These are phyloP conservation scores for Pterostichus niger DNA, from an alignment of 2,888 invertebrate genomes.

Conservation along the genomic window DNA sequence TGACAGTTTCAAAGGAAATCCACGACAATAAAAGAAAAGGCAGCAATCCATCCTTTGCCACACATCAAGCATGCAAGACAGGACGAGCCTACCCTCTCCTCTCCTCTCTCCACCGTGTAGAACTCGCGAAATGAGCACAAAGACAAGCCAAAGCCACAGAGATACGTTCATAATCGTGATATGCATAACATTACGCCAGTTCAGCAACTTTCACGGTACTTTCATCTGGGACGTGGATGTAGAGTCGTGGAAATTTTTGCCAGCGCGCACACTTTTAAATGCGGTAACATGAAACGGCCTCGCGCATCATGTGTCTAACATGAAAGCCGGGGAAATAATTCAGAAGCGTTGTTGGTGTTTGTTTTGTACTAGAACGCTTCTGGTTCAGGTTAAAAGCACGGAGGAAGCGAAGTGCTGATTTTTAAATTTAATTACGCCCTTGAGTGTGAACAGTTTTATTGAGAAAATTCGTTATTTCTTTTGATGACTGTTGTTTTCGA, in stretches of 20 bases:
- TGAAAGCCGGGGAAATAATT: slow-evolving; percentile 37
- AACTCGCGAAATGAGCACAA: slow-evolving; percentile 36
- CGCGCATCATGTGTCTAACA: slow-evolving; percentile 33
- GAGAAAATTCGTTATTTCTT: too few relatives aligned
- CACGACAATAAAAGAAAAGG: neutral
- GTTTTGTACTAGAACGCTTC: slow-evolving; percentile 15
- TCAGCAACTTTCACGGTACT: slow-evolving; percentile 53
- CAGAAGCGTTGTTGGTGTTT: slow-evolving; percentile 22
- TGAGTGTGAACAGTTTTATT: too few relatives aligned
- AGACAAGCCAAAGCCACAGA: slow-evolving; percentile 36
- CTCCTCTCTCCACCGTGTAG: neutral
- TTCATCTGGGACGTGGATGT: slow-evolving; percentile 31
- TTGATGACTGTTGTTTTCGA: too few relatives aligned
- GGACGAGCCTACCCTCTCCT: neutral
- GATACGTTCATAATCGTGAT: slow-evolving; percentile 53
- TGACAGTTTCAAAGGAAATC: neutral
- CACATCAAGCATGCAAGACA: slow-evolving; percentile 42
- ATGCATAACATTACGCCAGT: slow-evolving; percentile 56
- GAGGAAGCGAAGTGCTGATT: neutral
- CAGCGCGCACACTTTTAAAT: slow-evolving; percentile 51
- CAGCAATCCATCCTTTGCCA: slow-evolving; percentile 24
- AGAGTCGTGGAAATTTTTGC: slow-evolving; percentile 30
- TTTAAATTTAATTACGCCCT: too few relatives aligned
- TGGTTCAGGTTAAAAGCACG: too few relatives aligned
- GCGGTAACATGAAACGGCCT: slow-evolving; percentile 35